Percentiles rank a stretch among this genome's conserved stretches.
These are phyloP conservation scores for Montifringilla adamsi DNA, from an alignment of 2,113 vertebrate species.

Conservation along the genomic window DNA sequence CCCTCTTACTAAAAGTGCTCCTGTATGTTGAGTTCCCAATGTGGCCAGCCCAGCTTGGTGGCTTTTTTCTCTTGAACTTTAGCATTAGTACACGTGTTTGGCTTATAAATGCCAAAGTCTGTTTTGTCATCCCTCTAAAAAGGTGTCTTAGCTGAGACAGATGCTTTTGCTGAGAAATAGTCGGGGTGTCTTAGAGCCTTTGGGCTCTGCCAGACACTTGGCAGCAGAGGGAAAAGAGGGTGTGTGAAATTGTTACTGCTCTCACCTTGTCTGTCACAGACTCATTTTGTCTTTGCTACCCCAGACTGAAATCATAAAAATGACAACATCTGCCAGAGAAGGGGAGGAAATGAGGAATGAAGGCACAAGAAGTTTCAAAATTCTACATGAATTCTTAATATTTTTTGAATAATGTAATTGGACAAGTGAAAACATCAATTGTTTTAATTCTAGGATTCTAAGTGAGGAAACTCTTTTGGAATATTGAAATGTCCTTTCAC, in stretches of 20 bases:
- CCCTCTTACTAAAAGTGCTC: background rate
- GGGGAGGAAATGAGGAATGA: background rate
- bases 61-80: background rate
- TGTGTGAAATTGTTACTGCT: background rate
- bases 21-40: background rate
- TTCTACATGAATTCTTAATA: background rate
- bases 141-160: background rate
- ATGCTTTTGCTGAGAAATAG: background rate
- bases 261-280: slow-evolving; percentile 1
- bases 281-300: background rate
- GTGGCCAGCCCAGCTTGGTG: background rate
- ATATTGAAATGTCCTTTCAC: background rate
- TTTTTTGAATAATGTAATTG: background rate
- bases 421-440: rapidly evolving
- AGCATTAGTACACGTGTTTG: background rate
- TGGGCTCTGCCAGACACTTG: slow-evolving; percentile 30
- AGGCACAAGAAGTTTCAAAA: background rate
- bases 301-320: background rate
- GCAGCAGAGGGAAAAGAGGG: background rate
- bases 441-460: background rate
- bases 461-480: background rate
- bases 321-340: background rate
- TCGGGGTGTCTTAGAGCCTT: background rate
- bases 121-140: background rate
- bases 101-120: background rate